Conservation (phyloP, 2,797 vertebrate species). For the Phalloptychus januarius region DNA sequence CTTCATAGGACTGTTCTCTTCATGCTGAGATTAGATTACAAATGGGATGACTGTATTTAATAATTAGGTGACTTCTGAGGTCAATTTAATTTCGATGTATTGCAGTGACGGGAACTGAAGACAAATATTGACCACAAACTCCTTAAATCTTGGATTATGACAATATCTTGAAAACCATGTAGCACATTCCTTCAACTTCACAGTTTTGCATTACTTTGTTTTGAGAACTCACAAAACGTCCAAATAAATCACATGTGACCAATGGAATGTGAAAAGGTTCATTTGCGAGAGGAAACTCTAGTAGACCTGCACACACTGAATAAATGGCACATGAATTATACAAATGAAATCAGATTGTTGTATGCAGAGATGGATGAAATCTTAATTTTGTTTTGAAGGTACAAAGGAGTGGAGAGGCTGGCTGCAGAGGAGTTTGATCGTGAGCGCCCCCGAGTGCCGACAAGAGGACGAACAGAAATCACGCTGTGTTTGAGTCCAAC, state of each 20-base stretch:
- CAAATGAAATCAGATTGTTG: background rate
- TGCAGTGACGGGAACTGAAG: background rate
- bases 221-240: background rate
- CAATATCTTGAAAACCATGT: background rate
- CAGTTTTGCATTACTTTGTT: background rate
- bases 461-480: constrained; percentile 89
- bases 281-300: background rate
- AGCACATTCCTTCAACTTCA: background rate
- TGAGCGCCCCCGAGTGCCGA: constrained; percentile 78
- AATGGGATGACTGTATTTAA: background rate
- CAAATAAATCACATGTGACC: background rate
- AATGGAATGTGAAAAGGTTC: background rate
- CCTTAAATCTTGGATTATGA: background rate
- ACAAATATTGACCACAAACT: background rate
- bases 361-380: background rate
- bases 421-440: constrained; percentile 90
- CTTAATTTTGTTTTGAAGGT: constrained; percentile 76
- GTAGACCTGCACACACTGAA: background rate
- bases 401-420: constrained; percentile 91
- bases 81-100: background rate
- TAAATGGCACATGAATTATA: background rate
- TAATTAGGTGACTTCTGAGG: background rate
- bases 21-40: background rate
- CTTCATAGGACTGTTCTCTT: background rate
- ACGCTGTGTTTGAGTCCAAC: constrained; percentile 89